phyloP scores from a whole-genome alignment of 2,888 invertebrate genomes.

The Drosophila nr. fundita region DNA sequence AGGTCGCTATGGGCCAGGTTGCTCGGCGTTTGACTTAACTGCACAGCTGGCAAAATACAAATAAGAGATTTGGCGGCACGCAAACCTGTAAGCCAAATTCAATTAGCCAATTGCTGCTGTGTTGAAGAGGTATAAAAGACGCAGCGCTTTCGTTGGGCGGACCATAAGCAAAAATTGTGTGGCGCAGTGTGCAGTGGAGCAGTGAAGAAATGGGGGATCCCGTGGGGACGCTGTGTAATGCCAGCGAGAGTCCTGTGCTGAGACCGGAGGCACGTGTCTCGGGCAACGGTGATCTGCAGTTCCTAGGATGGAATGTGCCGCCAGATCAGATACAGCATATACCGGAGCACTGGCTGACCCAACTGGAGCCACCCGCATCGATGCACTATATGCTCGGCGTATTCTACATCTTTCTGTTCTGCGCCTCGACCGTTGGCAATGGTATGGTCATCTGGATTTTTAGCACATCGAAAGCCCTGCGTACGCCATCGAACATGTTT shows the following conservation, averaged over 20 bases:
- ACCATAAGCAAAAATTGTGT: conserved; percentile 25
- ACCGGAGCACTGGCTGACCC: conserved; percentile 92
- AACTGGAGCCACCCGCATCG: conserved; percentile 91
- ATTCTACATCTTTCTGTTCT: conserved; percentile 90
- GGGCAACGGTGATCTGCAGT: conserved; percentile 81
- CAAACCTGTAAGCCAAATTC: conserved; percentile 62
- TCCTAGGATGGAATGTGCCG: conserved; percentile 91
- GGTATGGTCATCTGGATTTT: conserved; percentile 92
- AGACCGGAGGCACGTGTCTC: conserved; percentile 69
- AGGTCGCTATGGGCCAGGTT: conserved; percentile 17
- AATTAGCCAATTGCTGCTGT: conserved; percentile 53
- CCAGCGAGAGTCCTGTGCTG: conserved; percentile 66
- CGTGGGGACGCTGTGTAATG: conserved; percentile 66
- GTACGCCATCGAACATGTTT: conserved; percentile 91
- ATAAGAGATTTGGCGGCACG: conserved; percentile 68
- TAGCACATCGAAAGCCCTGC: conserved; percentile 81
- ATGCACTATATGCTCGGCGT: conserved; percentile 92
- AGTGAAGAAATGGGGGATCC: conserved; percentile 37
- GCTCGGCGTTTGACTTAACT: conserved; percentile 29
- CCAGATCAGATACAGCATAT: conserved; percentile 91
- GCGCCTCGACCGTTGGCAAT: conserved; percentile 91
- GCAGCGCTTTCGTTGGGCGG: background rate
- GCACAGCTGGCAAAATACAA: conserved; percentile 66
- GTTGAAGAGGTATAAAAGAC: conserved; percentile 54
- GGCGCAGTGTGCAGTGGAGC: background rate